These are phyloP conservation scores for Zoanthus gigantus DNA, from an alignment of 92 coral and sea anemone species.

Conservation along the genomic window DNA sequence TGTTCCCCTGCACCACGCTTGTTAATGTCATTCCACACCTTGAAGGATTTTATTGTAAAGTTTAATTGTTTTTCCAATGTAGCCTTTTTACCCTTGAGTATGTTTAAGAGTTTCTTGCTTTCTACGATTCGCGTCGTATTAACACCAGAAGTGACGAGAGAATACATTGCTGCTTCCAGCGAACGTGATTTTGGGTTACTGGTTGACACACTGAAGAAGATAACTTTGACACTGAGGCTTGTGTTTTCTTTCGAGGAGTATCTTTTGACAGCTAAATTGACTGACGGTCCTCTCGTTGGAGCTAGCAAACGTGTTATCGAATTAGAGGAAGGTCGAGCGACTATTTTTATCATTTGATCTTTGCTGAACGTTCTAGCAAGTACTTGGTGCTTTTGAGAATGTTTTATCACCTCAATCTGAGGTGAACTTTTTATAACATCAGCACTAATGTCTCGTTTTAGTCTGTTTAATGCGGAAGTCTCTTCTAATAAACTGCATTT, in stretches of 20 bases:
- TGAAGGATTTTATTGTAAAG: constrained; percentile 65
- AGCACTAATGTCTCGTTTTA: constrained; percentile 9
- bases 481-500: constrained; percentile 8
- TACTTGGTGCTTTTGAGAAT: constrained; percentile 18
- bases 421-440: constrained; percentile 22
- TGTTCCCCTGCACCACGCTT: constrained; percentile 13
- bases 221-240: constrained; percentile 58
- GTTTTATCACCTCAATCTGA: neutral
- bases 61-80: constrained; percentile 64
- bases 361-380: neutral
- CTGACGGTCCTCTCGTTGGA: constrained; percentile 1
- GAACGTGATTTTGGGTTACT: constrained; percentile 31
- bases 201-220: constrained; percentile 70
- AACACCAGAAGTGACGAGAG: constrained; percentile 66
- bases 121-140: constrained; percentile 69
- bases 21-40: constrained; percentile 47
- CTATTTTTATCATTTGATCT: constrained; percentile 11
- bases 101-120: constrained; percentile 56
- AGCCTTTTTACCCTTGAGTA: constrained; percentile 64
- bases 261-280: neutral
- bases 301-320: constrained; percentile 11
- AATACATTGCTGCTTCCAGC: constrained; percentile 75
- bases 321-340: constrained; percentile 17
- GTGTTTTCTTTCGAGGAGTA: neutral
- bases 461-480: constrained; percentile 5